Evolutionary conservation across 1,140 invertebrate genomes (phyloP).

Genomic region (Caenorhabditis brenneri): DNA sequence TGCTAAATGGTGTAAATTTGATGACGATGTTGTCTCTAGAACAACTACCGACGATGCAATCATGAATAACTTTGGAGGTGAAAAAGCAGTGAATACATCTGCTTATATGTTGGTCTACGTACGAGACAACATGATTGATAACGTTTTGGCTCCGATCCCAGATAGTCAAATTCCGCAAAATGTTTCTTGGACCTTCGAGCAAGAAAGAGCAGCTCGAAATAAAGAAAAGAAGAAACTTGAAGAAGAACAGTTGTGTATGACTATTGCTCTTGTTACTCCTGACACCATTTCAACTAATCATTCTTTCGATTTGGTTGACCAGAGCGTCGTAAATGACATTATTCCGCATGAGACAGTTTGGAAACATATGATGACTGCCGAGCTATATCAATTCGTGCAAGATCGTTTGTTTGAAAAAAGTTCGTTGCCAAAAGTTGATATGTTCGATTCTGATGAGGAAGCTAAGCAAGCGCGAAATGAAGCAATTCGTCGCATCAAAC

Average conservation of each 20-base stretch:
- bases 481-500: neutral
- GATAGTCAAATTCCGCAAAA: slow-evolving; percentile 86
- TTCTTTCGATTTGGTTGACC: slow-evolving; percentile 62
- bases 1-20: slow-evolving; percentile 99
- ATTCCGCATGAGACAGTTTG: slow-evolving; percentile 58
- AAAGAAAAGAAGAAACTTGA: slow-evolving; percentile 60
- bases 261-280: slow-evolving; percentile 39
- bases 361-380: slow-evolving; percentile 57
- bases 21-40: slow-evolving; percentile 97
- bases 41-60: slow-evolving; percentile 95
- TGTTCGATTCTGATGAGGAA: slow-evolving; percentile 37
- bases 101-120: slow-evolving; percentile 99
- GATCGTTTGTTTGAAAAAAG: slow-evolving; percentile 52
- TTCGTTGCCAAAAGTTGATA: neutral
- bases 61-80: slow-evolving; percentile 95
- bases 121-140: slow-evolving; percentile 75
- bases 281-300: slow-evolving; percentile 21
- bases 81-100: slow-evolving; percentile 94
- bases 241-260: slow-evolving; percentile 63
- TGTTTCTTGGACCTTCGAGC: slow-evolving; percentile 62
- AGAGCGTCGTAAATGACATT: slow-evolving; percentile 28
- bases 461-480: neutral
- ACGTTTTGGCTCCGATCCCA: slow-evolving; percentile 82
- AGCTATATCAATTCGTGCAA: slow-evolving; percentile 61
- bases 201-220: slow-evolving; percentile 60